Base-by-base conservation (phyloP, 35 echinoderm and acorn worm species). In the Eucidaris tribuloides region DNA sequence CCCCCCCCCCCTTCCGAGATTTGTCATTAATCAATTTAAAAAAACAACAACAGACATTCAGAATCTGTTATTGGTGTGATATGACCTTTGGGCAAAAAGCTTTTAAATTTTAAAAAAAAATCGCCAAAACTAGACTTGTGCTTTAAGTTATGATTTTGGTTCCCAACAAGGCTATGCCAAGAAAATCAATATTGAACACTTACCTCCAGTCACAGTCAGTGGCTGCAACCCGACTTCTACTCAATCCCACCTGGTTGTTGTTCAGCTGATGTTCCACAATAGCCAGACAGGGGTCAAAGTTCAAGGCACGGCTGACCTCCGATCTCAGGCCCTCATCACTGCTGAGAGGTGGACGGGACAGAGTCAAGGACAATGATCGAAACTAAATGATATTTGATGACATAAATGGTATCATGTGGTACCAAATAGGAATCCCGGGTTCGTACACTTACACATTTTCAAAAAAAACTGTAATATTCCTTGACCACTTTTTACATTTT, bases 241-340 rank as follows among this genome's bases (percentile, higher is more conserved):
- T 82, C 1, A 64, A 19, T 0, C 56, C 80, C n/a, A n/a, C 56
- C 52, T 62, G 52, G 58, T 82, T 82, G 54, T 82, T 57, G n/a
- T 82, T 58, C 18, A 82, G 80, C 58, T 82, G 80, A 27, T 82
- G 58, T n/a, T 82, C 80, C 40, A 82, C 50, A 28, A 82, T 82
- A 0, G 50, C 35, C 35, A 82, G 50, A 63, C 80, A 82, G 50
- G 58, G 52, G 29, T 82, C 58, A 82, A 82, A 41, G 58, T 63
- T 61, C 52, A 82, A 44, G 56, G 46, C 37, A 27, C 37, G 80
- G 30, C 50, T 27, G 18, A 82, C 33, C 5, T 57, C 31, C 17
- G 48, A 60, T 30, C 48, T 57, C 34, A 36, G 35, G 20, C 36
- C 27, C n/a, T 63, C 80, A 17, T 82, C 80, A 17, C 58, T 37